Percentiles rank a stretch among this genome's conserved stretches.
phyloP scores from a whole-genome alignment of 2,797 vertebrate genomes.

The Syngnathus rostellatus region DNA sequence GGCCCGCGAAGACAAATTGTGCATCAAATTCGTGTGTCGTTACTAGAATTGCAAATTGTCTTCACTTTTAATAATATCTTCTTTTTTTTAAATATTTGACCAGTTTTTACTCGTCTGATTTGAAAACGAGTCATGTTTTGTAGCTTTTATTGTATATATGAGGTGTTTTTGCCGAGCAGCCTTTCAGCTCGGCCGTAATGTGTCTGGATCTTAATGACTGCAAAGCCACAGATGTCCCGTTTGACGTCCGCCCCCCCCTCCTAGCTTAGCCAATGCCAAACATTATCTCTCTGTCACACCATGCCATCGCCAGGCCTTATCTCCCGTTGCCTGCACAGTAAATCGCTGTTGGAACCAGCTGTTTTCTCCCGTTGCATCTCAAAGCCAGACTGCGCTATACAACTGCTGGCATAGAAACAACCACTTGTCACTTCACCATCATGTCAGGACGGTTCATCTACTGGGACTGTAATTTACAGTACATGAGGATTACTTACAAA shows the following conservation, averaged over 20 bases:
- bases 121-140: no score
- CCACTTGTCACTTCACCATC: slow-evolving; percentile 21
- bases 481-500: slow-evolving; percentile 2
- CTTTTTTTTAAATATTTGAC: no score
- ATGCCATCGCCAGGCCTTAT: slow-evolving; percentile 52
- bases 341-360: slow-evolving; percentile 45
- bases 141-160: no score
- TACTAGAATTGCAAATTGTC: no score
- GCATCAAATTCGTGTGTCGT: no score
- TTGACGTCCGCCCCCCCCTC: slow-evolving; percentile 14
- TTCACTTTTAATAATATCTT: no score
- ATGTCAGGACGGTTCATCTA: slow-evolving; percentile 31
- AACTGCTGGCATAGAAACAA: slow-evolving; percentile 11
- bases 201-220: slow-evolving; percentile 20
- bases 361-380: slow-evolving; percentile 30
- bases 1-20: no score
- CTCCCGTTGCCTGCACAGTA: slow-evolving; percentile 34
- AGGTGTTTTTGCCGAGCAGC: neutral
- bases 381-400: slow-evolving; percentile 18
- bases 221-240: slow-evolving; percentile 39
- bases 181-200: slow-evolving; percentile 12
- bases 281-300: slow-evolving; percentile 53
- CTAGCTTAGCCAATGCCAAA: slow-evolving; percentile 28
- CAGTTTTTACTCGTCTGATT: no score
- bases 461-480: slow-evolving; percentile 18